A percentile compares a stretch with the other conserved stretches of the same genome.
phyloP scores from a whole-genome alignment of 1,140 invertebrate species.

The Notospermus geniculatus region DNA sequence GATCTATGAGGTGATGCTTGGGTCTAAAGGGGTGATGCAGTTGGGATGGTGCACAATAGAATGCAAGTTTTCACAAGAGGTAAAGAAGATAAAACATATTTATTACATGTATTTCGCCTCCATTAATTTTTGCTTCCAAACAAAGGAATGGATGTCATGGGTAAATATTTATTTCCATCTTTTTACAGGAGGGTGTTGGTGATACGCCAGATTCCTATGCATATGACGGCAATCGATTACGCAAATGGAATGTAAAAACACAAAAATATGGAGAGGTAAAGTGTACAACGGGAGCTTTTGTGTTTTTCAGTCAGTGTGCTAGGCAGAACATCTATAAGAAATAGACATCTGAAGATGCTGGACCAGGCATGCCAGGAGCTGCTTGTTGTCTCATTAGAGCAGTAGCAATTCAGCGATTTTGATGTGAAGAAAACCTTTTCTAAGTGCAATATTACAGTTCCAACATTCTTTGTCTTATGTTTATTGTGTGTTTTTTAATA shows the following conservation, averaged over 20 bases:
- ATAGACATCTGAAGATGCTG: background rate
- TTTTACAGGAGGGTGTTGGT: constrained; percentile 73
- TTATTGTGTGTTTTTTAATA: constrained; percentile 28
- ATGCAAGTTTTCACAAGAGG: constrained; percentile 72
- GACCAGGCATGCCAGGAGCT: too few relatives aligned
- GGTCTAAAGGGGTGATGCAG: constrained; percentile 84
- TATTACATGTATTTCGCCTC: background rate
- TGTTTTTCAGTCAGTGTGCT: too few relatives aligned
- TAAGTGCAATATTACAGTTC: too few relatives aligned
- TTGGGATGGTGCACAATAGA: constrained; percentile 75
- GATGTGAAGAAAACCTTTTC: too few relatives aligned
- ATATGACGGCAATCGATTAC: constrained; percentile 76
- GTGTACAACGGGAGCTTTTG: constrained; percentile 4
- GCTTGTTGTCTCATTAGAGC: too few relatives aligned
- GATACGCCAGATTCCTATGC: constrained; percentile 77
- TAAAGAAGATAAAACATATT: constrained; percentile 20
- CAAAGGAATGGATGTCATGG: background rate
- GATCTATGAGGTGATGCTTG: constrained; percentile 83
- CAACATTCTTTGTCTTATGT: constrained; percentile 4
- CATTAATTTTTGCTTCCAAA: background rate
- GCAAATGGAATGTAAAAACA: constrained; percentile 76
- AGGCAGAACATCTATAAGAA: background rate
- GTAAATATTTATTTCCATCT: too few relatives aligned
- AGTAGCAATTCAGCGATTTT: too few relatives aligned
- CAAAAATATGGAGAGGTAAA: constrained; percentile 71